Percentiles rank a stretch among this genome's conserved stretches.
phyloP scores from a whole-genome alignment of 2,113 vertebrate genomes.

The Gulo gulo region DNA sequence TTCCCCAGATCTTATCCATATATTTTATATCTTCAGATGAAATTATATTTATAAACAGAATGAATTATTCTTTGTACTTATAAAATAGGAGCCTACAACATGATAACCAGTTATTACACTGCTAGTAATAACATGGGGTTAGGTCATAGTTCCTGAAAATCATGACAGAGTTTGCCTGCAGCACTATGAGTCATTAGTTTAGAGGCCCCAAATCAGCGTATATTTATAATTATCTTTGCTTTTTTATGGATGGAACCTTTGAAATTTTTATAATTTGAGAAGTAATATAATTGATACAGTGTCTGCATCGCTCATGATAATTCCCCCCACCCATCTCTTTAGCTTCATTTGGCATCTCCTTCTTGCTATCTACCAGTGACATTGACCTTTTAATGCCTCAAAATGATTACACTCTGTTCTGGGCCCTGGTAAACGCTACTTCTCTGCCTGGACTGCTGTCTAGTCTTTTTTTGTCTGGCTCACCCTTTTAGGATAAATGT shows the following conservation, averaged over 20 bases:
- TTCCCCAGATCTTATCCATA: background rate
- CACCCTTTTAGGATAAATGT: background rate
- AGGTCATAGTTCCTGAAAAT: background rate
- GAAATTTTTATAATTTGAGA: background rate
- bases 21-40: background rate
- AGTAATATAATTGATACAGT: background rate
- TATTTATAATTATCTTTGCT: background rate
- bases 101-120: background rate
- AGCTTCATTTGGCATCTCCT: background rate
- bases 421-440: background rate
- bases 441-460: background rate
- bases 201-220: background rate
- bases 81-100: background rate
- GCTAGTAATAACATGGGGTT: background rate
- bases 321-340: background rate
- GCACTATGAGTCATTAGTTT: background rate
- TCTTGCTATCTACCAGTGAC: background rate
- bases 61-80: constrained; percentile 23
- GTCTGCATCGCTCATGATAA: background rate
- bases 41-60: background rate
- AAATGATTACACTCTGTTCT: background rate
- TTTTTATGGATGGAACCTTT: background rate
- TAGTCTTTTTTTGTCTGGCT: background rate
- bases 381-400: background rate
- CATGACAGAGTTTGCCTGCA: background rate